Conservation (phyloP, 1,140 invertebrate species). For the Campoletis sonorensis region DNA sequence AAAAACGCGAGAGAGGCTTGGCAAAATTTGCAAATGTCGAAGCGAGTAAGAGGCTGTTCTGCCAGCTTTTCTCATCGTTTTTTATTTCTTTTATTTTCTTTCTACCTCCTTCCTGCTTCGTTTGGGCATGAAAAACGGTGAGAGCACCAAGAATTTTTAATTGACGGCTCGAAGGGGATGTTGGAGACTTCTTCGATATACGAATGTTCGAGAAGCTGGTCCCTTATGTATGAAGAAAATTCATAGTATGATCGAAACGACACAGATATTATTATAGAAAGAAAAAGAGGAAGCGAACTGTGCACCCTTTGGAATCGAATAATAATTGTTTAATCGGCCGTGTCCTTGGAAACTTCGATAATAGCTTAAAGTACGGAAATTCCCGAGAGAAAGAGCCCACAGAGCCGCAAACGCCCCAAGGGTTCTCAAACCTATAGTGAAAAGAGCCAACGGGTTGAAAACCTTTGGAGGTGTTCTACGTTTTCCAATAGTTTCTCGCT, state of each 20-base stretch:
- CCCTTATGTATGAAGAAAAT: not conserved
- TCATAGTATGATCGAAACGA: not conserved
- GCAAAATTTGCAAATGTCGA: not conserved
- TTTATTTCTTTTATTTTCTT: not conserved
- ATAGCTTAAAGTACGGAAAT: slow-evolving; percentile 60
- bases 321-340: slow-evolving; percentile 67
- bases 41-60: not conserved
- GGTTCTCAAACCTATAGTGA: slow-evolving; percentile 18
- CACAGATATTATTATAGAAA: not conserved
- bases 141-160: slow-evolving; percentile 49
- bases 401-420: not conserved
- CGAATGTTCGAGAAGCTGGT: not conserved
- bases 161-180: slow-evolving; percentile 47
- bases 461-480: not conserved
- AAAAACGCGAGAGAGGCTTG: not conserved
- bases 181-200: slow-evolving; percentile 39
- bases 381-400: slow-evolving; percentile 33
- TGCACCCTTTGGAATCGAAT: slow-evolving; percentile 54
- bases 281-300: not conserved
- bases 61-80: not conserved
- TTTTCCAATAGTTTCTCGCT: not conserved
- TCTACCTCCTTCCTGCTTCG: not conserved
- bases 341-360: slow-evolving; percentile 61
- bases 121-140: not conserved
- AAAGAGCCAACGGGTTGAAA: not conserved